Base-by-base conservation (phyloP, 2,888 invertebrate genomes). In the Antitype chi region DNA sequence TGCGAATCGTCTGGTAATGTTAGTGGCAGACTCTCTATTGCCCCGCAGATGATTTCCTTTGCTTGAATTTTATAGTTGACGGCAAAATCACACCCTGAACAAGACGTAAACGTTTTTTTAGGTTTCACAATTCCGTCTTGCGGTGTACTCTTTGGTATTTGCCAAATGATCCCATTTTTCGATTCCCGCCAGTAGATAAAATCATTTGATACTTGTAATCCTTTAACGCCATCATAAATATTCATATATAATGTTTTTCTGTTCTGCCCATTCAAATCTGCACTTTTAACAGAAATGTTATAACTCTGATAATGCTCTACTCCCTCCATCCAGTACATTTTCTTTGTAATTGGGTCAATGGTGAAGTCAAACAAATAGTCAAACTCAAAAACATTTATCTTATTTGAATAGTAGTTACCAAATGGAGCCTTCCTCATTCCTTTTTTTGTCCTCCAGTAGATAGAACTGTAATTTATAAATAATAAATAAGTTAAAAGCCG, bases 281-380 rank as follows among this genome's bases (percentile, higher is more conserved):
- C 49, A 25, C 59, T 52, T 60, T 43, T 13, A 60, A 70, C 57
- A 47, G 43, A 13, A 1, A 47, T 47, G 11, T 47, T 6, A 47
- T 47, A 28, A 23, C 15, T 2, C 0, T 9, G 6, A 2, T 23
- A 32, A 17, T 9, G 43, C 13, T 47, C 13, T 13, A 47, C 43
- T 47, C 43, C 43, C 11, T 47, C 43, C 11, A 47, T 47, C 73
- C 73, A 73, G 47, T 69, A 73, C n/a, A 73, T 32, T 49, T n/a
- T 73, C 20, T 69, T 32, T 20, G 73, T 73, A 0, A 57, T n/a
- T 32, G 49, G 69, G 69, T 73, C 73, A 8, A 73, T 57, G 32
- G n/a, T 20, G 43, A n/a, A 73, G 47, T 23, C 57, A 17, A 15
- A 32, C n/a, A 49, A 17, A 28, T 13, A 47, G 43, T 6, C 43